Evolutionary conservation across 2,113 vertebrate genomes (phyloP), one percentile per base, ranked within the genome.

Genomic region (Gobio gobio): DNA sequence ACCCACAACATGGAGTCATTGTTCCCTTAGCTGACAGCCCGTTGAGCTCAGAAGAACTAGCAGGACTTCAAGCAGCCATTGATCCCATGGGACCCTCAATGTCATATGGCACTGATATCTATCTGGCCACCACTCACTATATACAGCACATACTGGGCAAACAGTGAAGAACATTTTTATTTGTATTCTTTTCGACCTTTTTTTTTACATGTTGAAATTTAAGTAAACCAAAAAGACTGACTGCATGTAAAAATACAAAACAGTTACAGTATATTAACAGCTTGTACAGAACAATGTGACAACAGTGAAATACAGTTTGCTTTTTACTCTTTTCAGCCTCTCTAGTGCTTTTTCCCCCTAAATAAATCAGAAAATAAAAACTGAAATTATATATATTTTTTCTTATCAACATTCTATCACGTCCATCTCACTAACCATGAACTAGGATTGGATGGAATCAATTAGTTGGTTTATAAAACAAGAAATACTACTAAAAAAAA

Each of bases 131-230:
- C 24, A 64, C n/a, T 63, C 61, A 29, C 61, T 63, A 7, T 4
- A 63, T 29, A 58, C 40, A 47, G 10, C 70, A 73, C 40, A 45
- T 45, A 73, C 70, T 73, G 70, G 70, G 70, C 40, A 73, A 73
- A 47, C 70, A 24, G 40, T 43, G 18, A 40, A 22, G 8, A 70
- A 40, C 63, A 36, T 1, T 14, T 33, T 14, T 20, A 66, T 56
- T 56, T 20, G 18, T 56, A 8, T 58, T 58, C 54, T 22, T 58
- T 58, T 20, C 8, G 0, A 58, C 63, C 29, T 40, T 1, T 40
- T 40, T 40, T 40, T 6, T 40, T 0, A n/a, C 40, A 40, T 40
- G 40, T 40, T 40, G 40, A 40, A 40, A 7, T 40, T 40, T 40
- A 7, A 40, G 40, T 40, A 7, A 40, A 40, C 36, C 7, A 40